Base-by-base conservation (phyloP, 2,888 invertebrate genomes). In the Ceratothoa steindachneri region DNA sequence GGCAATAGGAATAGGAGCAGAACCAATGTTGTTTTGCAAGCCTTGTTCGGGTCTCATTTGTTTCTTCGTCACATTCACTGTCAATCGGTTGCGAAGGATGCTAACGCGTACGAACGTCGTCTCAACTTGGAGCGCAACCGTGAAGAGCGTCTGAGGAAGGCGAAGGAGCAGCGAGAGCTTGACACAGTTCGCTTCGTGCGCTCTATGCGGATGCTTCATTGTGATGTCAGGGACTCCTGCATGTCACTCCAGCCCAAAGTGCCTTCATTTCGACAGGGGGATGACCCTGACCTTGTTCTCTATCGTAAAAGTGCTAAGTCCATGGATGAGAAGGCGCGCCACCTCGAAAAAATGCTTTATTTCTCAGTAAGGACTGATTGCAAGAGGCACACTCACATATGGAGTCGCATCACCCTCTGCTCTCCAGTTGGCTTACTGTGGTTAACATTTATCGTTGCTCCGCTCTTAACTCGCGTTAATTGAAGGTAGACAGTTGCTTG, bases 161-260 rank as follows among this genome's bases (percentile, higher is more conserved):
- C 89, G 55, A 87, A 89, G 78, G 88, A 89, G 82, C 88, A 89
- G 79, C 89, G 92, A 81, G 89, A 90, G 82, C 89, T 90, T 85
- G 90, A 90, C 82, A 92, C 91, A 65, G 89, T 92, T 81, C 92
- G 92, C 83, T 93, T 93, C 85, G 87, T 89, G 84, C 93, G 92
- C 85, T 93, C 93, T 84, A 87, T 93, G 85, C 91, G 91, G 84
- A 91, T 93, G 90, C 85, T 93, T 82, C 91, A 92, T 82, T 89
- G 90, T 1, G 93, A 92, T 84, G 90, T 89, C 67, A 88, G 89
- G 77, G 85, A 88, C 80, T n/a, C n/a, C n/a, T 86, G 86, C 66
- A 67, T 69, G 7, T 52, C 30, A 7, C 31, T 66, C 22, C 27
- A 64, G 4, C 27, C 64, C 2, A 15, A 69, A 12, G 60, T 71